Evolutionary conservation across 2,113 vertebrate species (phyloP).

Genomic region (Lycocorax pyrrhopterus): DNA sequence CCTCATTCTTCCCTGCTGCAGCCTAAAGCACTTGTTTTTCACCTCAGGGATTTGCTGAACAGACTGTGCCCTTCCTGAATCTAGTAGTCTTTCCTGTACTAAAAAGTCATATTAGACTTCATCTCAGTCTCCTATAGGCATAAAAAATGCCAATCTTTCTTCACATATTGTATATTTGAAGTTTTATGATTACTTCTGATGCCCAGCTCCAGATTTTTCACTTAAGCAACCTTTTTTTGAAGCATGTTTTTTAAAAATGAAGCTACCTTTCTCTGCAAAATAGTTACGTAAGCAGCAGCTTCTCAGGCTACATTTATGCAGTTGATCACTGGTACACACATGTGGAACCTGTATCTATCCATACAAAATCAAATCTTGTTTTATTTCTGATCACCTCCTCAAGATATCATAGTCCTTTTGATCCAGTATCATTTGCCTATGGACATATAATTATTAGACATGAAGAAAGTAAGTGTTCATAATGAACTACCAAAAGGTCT

Average conservation of each 20-base stretch:
- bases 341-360: not conserved
- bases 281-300: not conserved
- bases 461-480: not conserved
- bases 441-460: not conserved
- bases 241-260: not conserved
- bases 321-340: not conserved
- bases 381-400: not conserved
- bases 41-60: not conserved
- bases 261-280: not conserved
- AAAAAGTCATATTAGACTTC: not conserved
- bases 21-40: not conserved
- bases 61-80: not conserved
- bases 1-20: not conserved
- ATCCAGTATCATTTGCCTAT: not conserved
- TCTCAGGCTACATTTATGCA: not conserved
- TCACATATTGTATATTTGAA: not conserved
- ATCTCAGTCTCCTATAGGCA: not conserved
- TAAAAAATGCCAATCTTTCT: not conserved
- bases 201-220: not conserved
- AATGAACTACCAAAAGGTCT: not conserved
- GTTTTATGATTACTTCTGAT: not conserved
- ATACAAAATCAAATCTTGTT: not conserved
- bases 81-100: not conserved
- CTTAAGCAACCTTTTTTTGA: not conserved
- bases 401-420: not conserved